These are phyloP conservation scores for Microchirus variegatus DNA, from an alignment of 2,797 vertebrate genomes.

Conservation along the genomic window DNA sequence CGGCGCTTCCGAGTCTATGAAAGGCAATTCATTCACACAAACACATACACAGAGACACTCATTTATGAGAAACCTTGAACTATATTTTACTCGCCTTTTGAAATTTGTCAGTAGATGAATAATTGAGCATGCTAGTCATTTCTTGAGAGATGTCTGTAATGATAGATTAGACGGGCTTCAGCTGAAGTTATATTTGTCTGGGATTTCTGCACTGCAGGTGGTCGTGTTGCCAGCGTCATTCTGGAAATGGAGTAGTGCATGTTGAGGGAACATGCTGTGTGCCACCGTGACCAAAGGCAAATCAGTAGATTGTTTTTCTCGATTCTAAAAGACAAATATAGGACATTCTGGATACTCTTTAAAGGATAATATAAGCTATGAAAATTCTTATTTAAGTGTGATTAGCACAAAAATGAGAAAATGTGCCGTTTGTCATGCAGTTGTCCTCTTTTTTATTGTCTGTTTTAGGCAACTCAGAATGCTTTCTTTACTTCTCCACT, in stretches of 20 bases:
- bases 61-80: conserved; percentile 18
- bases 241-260: conserved; percentile 52
- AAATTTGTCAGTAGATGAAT: conserved; percentile 67
- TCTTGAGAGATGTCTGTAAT: conserved; percentile 54
- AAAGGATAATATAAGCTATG: too few relatives aligned
- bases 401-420: conserved; percentile 25
- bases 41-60: background rate
- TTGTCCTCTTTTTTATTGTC: conserved; percentile 20
- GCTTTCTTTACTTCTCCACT: conserved; percentile 38
- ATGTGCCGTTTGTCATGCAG: conserved; percentile 19
- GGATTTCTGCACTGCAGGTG: conserved; percentile 54
- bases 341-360: conserved; percentile 7
- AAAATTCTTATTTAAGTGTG: background rate
- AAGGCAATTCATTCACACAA: conserved; percentile 2
- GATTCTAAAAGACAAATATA: conserved; percentile 40
- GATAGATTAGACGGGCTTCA: conserved; percentile 68
- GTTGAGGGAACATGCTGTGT: conserved; percentile 44
- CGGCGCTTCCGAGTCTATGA: background rate
- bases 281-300: conserved; percentile 25
- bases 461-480: conserved; percentile 34
- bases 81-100: conserved; percentile 35
- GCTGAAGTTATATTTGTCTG: conserved; percentile 65
- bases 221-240: conserved; percentile 53
- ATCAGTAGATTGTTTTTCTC: conserved; percentile 18
- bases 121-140: conserved; percentile 66